These are phyloP conservation scores for Chymomyza amoena DNA, from an alignment of 2,888 invertebrate genomes.

Conservation along the genomic window DNA sequence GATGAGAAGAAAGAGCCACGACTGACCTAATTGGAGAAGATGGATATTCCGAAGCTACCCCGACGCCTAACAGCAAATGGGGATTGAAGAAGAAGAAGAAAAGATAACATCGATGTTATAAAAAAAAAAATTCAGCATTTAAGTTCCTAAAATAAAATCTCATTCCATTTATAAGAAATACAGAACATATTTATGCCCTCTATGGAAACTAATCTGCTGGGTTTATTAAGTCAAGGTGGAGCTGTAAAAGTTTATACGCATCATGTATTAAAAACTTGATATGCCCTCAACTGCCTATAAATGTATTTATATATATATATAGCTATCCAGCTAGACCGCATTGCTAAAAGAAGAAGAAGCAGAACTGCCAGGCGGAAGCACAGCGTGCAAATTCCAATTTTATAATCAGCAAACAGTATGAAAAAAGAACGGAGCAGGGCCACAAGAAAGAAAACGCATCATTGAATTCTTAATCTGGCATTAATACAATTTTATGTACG, in stretches of 20 bases:
- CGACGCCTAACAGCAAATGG: too few relatives aligned
- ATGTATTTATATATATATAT: not conserved
- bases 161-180: not conserved
- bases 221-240: conserved; percentile 55
- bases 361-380: conserved; percentile 42
- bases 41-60: too few relatives aligned
- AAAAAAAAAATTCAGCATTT: too few relatives aligned
- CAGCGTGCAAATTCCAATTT: conserved; percentile 65
- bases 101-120: too few relatives aligned
- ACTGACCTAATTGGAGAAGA: too few relatives aligned
- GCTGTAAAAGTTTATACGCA: conserved; percentile 40
- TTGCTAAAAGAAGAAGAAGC: not conserved
- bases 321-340: conserved; percentile 6
- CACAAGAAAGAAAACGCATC: conserved; percentile 51
- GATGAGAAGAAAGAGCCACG: too few relatives aligned
- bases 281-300: not conserved
- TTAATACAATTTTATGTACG: conserved; percentile 71
- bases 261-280: conserved; percentile 55
- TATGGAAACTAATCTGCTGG: not conserved
- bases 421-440: conserved; percentile 12
- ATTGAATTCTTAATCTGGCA: conserved; percentile 71
- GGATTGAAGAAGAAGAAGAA: too few relatives aligned
- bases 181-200: not conserved
- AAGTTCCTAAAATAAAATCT: too few relatives aligned
- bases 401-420: conserved; percentile 46